Evolutionary conservation across 2,113 vertebrate species (phyloP), one percentile per base, ranked within the genome.

Genomic region (Polypterus bichir): DNA sequence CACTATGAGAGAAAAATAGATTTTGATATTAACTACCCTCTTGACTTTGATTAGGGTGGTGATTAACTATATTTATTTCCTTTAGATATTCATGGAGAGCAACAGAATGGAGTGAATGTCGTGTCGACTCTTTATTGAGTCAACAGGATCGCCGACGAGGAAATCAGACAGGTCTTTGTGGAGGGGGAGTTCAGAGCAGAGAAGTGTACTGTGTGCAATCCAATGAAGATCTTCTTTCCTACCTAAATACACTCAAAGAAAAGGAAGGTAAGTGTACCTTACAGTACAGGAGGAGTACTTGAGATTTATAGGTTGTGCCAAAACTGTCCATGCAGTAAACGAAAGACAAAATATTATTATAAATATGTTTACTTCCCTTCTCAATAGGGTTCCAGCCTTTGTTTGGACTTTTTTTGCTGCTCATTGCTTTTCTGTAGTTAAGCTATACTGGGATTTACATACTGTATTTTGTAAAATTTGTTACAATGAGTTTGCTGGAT

Each of bases 91-190:
- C 81, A 6, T 99, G 96, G 96, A 86, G 88, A 69, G 89, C 88
- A 59, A 90, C 92, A 0, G 94, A 97, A 71, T 99, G 96, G 94
- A 89, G 85, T 0, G 93, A 99, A 62, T 98, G 96, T 59, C 86
- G 90, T 0, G 89, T 96, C 0, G 94, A 98, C 70, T 71, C 83
- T 46, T 74, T 99, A 72, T 91, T 99, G 1, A 92, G 88, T 69
- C 94, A 97, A 44, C 96, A 98, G 74, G 94, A 98, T 75, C 91
- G 91, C 69, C 81, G 96, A 44, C 77, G 96, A 4, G 83, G 84
- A 57, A 98, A 97, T 70, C 88, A 92, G 71, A 97, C 96, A 0
- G 89, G 91, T 0, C 83, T 99, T 2, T 99, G 96, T 0, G 95
- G 96, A 3, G 96, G 94, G 0, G 96, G 96, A 2, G 9, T 98